phyloP scores from a whole-genome alignment of 2,888 invertebrate genomes.

The Pheosia gnoma region DNA sequence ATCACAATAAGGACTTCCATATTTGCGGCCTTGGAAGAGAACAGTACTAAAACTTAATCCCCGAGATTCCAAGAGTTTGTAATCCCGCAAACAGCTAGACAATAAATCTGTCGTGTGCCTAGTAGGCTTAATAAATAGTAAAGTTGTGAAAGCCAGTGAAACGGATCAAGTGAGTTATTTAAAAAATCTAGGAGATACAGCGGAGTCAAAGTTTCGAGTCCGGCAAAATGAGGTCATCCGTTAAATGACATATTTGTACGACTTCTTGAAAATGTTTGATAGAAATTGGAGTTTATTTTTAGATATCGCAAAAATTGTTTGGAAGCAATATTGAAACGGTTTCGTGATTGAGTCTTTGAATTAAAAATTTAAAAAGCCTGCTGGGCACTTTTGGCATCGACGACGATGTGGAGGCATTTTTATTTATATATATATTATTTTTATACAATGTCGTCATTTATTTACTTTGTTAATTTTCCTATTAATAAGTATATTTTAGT shows the following conservation, averaged over 20 bases:
- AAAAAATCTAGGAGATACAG: slow-evolving; percentile 12
- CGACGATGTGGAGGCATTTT: no score
- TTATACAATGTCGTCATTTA: no score
- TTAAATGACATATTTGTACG: slow-evolving; percentile 15
- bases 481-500: no score
- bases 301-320: no score
- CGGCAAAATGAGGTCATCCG: slow-evolving; percentile 11
- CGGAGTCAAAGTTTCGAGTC: not conserved
- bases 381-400: no score
- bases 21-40: slow-evolving; percentile 4
- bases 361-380: no score
- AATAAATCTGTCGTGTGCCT: slow-evolving; percentile 17
- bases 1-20: slow-evolving; percentile 1
- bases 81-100: slow-evolving; percentile 4
- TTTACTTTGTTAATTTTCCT: no score
- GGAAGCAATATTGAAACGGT: no score
- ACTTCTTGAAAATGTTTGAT: not conserved
- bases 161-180: slow-evolving; percentile 17
- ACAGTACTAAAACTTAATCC: slow-evolving; percentile 15
- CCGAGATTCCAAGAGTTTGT: slow-evolving; percentile 11
- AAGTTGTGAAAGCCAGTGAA: slow-evolving; percentile 10
- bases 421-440: no score
- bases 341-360: no score
- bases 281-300: no score
- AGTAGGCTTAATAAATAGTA: slow-evolving; percentile 10